phyloP scores from a whole-genome alignment of 2,888 invertebrate species.

The Eulithis testata region DNA sequence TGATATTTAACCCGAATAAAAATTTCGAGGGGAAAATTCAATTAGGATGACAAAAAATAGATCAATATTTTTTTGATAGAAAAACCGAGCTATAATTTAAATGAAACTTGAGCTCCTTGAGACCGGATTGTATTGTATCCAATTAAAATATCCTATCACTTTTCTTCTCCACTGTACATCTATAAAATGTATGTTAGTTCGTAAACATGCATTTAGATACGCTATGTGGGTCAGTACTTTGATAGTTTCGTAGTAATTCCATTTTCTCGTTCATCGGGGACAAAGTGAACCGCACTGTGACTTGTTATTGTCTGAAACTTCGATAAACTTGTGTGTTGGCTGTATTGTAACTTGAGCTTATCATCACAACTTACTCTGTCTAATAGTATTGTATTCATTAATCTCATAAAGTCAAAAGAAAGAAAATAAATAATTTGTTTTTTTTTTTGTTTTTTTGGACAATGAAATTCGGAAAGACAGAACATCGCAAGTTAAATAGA shows the following conservation, averaged over 20 bases:
- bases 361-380: too few species aligned
- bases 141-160: constrained; percentile 4
- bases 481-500: not conserved
- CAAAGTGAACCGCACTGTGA: constrained; percentile 11
- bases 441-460: too few species aligned
- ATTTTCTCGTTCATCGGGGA: constrained; percentile 25
- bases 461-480: too few species aligned
- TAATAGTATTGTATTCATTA: too few species aligned
- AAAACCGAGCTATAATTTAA: too few species aligned
- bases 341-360: not conserved
- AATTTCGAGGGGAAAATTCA: too few species aligned
- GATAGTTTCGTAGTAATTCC: constrained; percentile 23
- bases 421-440: too few species aligned
- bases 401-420: too few species aligned
- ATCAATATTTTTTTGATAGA: too few species aligned
- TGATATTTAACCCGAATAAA: too few species aligned
- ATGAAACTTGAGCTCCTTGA: not conserved
- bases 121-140: not conserved
- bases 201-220: constrained; percentile 13
- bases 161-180: constrained; percentile 5
- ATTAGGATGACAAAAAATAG: too few species aligned
- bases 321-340: constrained; percentile 1
- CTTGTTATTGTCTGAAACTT: constrained; percentile 3
- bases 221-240: constrained; percentile 15
- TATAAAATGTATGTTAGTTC: constrained; percentile 14